Conservation (phyloP, 2,797 vertebrate genomes). For the Ibycter americanus region DNA sequence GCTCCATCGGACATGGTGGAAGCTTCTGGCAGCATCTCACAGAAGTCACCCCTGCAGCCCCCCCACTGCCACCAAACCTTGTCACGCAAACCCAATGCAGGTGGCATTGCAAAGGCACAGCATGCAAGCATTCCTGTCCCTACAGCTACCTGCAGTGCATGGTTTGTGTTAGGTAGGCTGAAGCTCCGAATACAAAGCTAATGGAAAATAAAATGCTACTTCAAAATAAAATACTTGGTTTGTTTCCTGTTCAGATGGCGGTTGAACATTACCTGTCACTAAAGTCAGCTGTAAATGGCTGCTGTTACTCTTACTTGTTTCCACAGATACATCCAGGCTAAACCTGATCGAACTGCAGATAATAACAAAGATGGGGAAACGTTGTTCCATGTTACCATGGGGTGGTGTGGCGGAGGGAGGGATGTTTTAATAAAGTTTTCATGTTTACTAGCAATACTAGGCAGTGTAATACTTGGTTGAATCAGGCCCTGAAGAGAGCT, state of each 20-base stretch:
- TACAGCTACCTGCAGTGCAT: background rate
- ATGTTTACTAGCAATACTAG: conserved; percentile 15
- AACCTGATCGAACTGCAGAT: background rate
- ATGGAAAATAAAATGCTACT: conserved; percentile 67
- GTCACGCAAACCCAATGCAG: background rate
- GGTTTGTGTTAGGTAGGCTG: background rate
- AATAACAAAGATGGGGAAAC: conserved; percentile 44
- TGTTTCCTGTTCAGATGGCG: conserved; percentile 21
- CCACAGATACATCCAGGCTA: conserved; percentile 55
- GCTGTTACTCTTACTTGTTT: conserved; percentile 9
- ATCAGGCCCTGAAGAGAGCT: conserved; percentile 16
- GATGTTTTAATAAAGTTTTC: conserved; percentile 17
- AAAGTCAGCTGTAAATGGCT: background rate
- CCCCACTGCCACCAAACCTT: rapidly evolving
- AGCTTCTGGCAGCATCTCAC: background rate
- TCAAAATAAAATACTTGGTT: conserved; percentile 15
- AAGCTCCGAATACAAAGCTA: conserved; percentile 30
- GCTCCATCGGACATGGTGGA: background rate
- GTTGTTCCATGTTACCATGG: background rate
- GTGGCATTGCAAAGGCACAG: conserved; percentile 3
- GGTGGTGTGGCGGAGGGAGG: background rate
- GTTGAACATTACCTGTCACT: background rate
- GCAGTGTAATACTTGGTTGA: background rate
- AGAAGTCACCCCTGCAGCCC: background rate
- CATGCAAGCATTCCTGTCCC: background rate